Base-by-base conservation (phyloP, 2,888 invertebrate genomes). In the Harpalus rubripes region DNA sequence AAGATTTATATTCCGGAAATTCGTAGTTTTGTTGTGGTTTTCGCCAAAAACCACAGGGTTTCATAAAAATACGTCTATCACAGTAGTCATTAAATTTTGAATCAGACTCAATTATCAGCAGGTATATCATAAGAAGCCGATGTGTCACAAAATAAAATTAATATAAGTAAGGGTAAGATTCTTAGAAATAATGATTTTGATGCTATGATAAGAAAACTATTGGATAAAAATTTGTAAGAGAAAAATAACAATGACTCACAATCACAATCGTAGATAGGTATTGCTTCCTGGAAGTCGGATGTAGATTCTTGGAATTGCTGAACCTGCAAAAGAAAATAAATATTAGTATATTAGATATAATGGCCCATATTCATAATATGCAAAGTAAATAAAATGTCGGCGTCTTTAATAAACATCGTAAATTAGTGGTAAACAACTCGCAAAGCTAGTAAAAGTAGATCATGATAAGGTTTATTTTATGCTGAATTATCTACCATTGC, bases 1-100 rank as follows among this genome's bases (percentile, higher is more conserved):
- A 32, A 68, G 32, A 68, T 68, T 39, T 68, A 68, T 68, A 32
- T 32, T 39, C 68, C 68, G 68, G 68, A 68, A 68, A 68, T 68
- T 68, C 68, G 32, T 68, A 41, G 39, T 68, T 65, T 26, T 39
- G 32, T 15, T 68, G 68, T 32, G 68, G 68, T 68, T 63, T 63
- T 32, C 1, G 15, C 15, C 2, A 6, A 41, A 32, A 68, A 68
- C 68, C 68, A n/a, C 68, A 68, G 22, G 12, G 22, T 68, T 68
- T 68, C 41, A 68, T n/a, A 39, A 68, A 68, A 68, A 63, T 63
- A 39, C 39, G 5, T n/a, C 68, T 68, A 63, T 26, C 63, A 32
- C 39, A 15, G 32, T 39, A 68, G 68, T 68, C 68, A 68, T 68
- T 68, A 68, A 15, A 68, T 8, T 10, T 18, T 63, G 10, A 39